A percentile compares a stretch with the other conserved stretches of the same genome.
phyloP scores from a whole-genome alignment of 1,140 invertebrate species.

The Cydia fagiglandana region DNA sequence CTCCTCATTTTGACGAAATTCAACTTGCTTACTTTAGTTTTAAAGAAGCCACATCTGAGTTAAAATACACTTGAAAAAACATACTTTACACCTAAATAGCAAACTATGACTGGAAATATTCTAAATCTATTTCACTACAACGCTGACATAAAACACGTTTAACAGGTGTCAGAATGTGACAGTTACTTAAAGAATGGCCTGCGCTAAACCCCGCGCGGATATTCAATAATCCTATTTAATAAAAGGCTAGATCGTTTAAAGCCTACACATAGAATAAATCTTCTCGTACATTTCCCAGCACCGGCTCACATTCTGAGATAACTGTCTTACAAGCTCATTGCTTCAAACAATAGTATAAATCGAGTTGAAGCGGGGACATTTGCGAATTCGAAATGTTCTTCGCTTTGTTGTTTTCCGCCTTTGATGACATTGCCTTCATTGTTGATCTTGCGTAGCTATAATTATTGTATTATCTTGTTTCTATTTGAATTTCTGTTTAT shows the following conservation, averaged over 20 bases:
- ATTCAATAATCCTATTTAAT: constrained; percentile 24
- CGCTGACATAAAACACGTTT: background rate
- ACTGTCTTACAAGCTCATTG: constrained; percentile 33
- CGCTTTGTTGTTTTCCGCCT: constrained; percentile 31
- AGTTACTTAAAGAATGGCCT: background rate
- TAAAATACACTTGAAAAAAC: background rate
- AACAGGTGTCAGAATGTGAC: constrained; percentile 10
- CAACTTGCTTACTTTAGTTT: background rate
- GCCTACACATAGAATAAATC: constrained; percentile 25
- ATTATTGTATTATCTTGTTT: constrained; percentile 25
- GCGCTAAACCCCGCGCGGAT: background rate
- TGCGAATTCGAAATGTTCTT: constrained; percentile 28
- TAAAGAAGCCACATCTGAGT: background rate
- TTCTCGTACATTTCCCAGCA: constrained; percentile 7
- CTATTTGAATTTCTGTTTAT: constrained; percentile 2
- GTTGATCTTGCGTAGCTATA: constrained; percentile 11
- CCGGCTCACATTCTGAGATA: constrained; percentile 29
- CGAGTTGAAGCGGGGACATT: constrained; percentile 25
- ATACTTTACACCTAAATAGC: background rate
- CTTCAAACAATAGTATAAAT: constrained; percentile 30
- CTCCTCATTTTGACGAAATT: background rate
- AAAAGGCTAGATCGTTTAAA: constrained; percentile 30
- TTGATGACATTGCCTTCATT: constrained; percentile 27
- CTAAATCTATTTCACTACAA: background rate
- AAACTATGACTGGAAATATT: background rate